Percentiles rank a stretch among this genome's conserved stretches.
phyloP scores from a whole-genome alignment of 2,113 vertebrate species.

The Crotalus tigris region DNA sequence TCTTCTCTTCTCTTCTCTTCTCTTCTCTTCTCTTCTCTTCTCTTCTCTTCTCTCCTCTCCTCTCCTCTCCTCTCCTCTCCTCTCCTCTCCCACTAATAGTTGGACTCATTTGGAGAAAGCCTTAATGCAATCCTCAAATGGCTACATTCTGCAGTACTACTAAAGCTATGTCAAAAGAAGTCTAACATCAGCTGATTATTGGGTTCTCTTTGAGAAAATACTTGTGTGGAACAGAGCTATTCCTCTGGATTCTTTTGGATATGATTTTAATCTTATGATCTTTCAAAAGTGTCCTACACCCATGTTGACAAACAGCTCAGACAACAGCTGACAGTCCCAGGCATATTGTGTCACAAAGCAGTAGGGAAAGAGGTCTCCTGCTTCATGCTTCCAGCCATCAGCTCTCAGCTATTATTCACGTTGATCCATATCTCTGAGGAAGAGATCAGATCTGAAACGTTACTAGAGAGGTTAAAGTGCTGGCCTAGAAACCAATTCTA shows the following conservation, averaged over 20 bases:
- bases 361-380: neutral
- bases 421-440: neutral
- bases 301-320: neutral
- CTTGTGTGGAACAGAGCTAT: neutral
- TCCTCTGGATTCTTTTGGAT: neutral
- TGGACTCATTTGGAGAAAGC: neutral
- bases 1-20: no score
- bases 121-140: neutral
- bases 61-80: no score
- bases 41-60: no score
- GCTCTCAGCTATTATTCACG: neutral
- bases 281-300: neutral
- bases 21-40: no score
- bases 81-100: neutral
- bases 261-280: neutral
- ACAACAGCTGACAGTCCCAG: neutral
- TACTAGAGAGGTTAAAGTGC: neutral
- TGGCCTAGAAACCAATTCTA: neutral
- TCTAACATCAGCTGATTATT: neutral
- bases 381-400: neutral
- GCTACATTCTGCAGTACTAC: neutral
- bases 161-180: neutral
- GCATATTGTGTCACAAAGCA: neutral
- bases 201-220: neutral
- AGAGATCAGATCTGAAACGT: neutral